phyloP scores from a whole-genome alignment of 2,888 invertebrate genomes.

The Trachelus tabidus region DNA sequence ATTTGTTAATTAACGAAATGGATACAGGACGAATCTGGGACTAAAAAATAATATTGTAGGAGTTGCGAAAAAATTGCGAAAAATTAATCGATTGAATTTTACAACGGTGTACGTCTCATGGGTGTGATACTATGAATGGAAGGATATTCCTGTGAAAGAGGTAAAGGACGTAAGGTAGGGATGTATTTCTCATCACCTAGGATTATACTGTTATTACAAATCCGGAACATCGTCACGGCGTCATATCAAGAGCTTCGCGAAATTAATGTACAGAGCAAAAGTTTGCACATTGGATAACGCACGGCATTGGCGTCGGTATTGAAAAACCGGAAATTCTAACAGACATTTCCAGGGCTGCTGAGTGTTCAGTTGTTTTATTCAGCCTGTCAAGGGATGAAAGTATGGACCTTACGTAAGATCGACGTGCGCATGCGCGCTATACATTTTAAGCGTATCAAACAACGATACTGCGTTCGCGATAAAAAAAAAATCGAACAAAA shows the following conservation, averaged over 20 bases:
- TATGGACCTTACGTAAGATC: not conserved
- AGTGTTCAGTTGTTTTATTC: not conserved
- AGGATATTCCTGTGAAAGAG: constrained; percentile 5
- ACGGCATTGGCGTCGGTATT: constrained; percentile 52
- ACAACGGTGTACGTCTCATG: not conserved
- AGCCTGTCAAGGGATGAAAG: not conserved
- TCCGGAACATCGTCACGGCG: constrained; percentile 32
- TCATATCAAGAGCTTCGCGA: constrained; percentile 41
- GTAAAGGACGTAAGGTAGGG: constrained; percentile 33
- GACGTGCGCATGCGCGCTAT: not conserved
- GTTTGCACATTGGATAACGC: constrained; percentile 58
- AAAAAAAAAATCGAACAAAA: not conserved
- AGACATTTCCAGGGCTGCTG: constrained; percentile 7
- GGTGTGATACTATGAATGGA: not conserved
- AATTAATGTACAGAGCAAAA: constrained; percentile 58
- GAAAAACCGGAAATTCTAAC: constrained; percentile 48
- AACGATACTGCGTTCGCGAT: not conserved
- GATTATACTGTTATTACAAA: constrained; percentile 63
- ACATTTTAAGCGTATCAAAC: not conserved
- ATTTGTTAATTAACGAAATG: too few species aligned
- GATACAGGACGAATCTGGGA: too few species aligned
- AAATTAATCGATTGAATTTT: not conserved
- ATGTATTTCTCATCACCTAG: constrained; percentile 53
- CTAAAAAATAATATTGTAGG: too few species aligned
- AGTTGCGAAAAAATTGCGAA: not conserved